Evolutionary conservation across 2,113 vertebrate genomes (phyloP), one percentile per base, ranked within the genome.

Genomic region (Eurypyga helias): DNA sequence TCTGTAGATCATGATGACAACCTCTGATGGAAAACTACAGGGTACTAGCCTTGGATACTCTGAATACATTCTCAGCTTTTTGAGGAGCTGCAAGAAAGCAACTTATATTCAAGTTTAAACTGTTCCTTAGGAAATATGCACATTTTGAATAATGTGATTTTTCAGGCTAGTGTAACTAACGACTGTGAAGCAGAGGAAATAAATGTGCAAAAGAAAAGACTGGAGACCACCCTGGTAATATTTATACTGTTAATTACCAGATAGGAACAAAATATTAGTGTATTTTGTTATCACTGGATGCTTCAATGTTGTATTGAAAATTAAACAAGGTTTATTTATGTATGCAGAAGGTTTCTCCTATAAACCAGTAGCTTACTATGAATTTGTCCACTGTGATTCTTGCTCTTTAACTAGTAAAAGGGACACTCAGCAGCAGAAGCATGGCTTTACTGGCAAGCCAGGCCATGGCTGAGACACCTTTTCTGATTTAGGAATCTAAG

Each of bases 21-120:
- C 31, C 17, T 89, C 61, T 89, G 61, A 66, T 65, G 55, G 69
- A 91, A 94, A 93, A 82, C 70, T 82, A 69, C 90, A 89, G 72
- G 65, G 71, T 72, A 89, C 78, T 75, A 83, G 43, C 57, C 65
- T 92, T 64, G 38, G 57, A 78, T 90, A 66, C 67, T 67, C 86
- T 60, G 65, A 85, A 86, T 79, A 87, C 51, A 76, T 75, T 78
- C 62, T 67, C 69, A 69, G 45, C 20, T 89, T 92, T 87, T 60
- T 72, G 57, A 95, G 73, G 23, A 95, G 69, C 57, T 84, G 65
- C 73, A 82, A 89, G 83, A 78, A 87, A 86, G 19, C 29, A 94
- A 70, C 71, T 76, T 46, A 46, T 17, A 80, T 80, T 77, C 57
- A 69, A 75, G 69, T 87, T 78, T 79, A 91, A 93, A 93, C 52